phyloP scores from a whole-genome alignment of 1,140 invertebrate genomes.

The Archivesica marissinica region DNA sequence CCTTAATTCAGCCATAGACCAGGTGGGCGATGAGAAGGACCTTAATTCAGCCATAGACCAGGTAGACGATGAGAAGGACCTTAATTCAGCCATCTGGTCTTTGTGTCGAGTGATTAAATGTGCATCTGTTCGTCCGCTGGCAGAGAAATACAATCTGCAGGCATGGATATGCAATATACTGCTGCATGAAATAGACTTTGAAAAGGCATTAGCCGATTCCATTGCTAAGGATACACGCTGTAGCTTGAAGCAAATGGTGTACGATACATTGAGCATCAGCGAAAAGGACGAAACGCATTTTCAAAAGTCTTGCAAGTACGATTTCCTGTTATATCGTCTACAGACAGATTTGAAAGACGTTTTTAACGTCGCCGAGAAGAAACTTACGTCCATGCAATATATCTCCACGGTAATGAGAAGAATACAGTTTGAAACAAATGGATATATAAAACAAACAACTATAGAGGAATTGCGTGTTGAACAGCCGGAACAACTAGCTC shows the following conservation, averaged over 20 bases:
- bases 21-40: not conserved
- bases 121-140: not conserved
- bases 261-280: too few species aligned
- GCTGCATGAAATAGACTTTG: not conserved
- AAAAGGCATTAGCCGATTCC: not conserved
- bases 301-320: not conserved
- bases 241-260: not conserved
- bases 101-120: not conserved
- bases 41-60: too few species aligned
- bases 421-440: not conserved
- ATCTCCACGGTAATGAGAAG: not conserved
- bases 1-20: too few species aligned
- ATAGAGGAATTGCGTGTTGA: not conserved
- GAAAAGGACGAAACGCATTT: too few species aligned
- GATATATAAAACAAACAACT: not conserved
- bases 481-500: not conserved
- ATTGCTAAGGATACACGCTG: not conserved
- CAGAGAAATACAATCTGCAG: not conserved
- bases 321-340: not conserved
- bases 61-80: not conserved
- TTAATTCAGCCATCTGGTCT: not conserved
- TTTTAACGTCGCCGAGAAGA: not conserved
- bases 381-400: not conserved
- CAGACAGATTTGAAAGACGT: not conserved
- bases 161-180: not conserved